phyloP scores from a whole-genome alignment of 2,888 invertebrate genomes.

The Rhingia rostrata region DNA sequence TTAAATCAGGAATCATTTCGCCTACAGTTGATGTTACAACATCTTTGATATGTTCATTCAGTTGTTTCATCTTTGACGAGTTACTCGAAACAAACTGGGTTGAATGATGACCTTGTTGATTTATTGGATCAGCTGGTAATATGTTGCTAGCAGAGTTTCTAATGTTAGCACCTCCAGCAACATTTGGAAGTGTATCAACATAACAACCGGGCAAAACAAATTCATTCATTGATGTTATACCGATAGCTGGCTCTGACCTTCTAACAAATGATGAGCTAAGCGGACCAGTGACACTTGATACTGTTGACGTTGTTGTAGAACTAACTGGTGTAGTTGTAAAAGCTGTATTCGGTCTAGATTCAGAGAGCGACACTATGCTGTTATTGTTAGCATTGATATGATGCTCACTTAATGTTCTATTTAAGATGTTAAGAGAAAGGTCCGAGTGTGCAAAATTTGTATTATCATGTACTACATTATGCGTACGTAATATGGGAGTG shows the following conservation, averaged over 20 bases:
- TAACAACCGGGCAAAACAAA: background rate
- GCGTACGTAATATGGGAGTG: background rate
- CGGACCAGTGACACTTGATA: constrained; percentile 1
- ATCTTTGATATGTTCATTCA: constrained; percentile 7
- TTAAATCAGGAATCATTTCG: background rate
- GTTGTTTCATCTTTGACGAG: background rate
- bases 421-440: too few species aligned
- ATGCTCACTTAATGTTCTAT: background rate
- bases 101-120: background rate
- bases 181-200: background rate
- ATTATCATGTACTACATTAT: background rate
- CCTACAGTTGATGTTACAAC: background rate
- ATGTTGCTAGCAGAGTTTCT: background rate
- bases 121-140: background rate
- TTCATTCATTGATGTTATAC: background rate
- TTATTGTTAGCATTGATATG: background rate
- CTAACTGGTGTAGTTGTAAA: background rate
- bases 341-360: background rate
- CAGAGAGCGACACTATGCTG: background rate
- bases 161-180: background rate
- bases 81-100: background rate
- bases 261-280: background rate
- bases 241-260: background rate
- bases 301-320: background rate
- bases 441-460: background rate